These are phyloP conservation scores for Torymus aiolomorphi DNA, from an alignment of 2,888 invertebrate genomes.

Conservation along the genomic window DNA sequence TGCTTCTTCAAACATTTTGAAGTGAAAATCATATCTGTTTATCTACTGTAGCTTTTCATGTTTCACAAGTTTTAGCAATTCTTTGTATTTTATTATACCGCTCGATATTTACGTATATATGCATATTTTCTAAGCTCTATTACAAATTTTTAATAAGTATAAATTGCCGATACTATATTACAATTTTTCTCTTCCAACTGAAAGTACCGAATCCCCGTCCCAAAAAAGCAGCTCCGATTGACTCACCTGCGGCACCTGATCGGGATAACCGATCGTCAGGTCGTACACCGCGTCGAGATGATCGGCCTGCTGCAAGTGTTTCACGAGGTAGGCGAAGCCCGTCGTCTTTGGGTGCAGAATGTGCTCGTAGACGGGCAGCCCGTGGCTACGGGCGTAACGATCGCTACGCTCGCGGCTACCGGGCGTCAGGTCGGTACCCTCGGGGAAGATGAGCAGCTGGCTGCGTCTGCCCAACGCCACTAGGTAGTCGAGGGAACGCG, in stretches of 20 bases:
- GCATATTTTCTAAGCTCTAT: no score
- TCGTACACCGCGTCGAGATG: constrained; percentile 89
- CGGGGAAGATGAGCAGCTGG: constrained; percentile 89
- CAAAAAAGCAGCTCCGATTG: no score
- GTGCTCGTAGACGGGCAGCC: constrained; percentile 83
- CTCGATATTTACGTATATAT: no score
- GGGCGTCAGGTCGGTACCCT: constrained; percentile 89
- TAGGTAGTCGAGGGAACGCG: constrained; percentile 85
- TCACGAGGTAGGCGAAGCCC: constrained; percentile 82
- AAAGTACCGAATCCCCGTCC: no score
- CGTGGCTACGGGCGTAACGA: constrained; percentile 82
- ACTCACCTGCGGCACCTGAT: constrained; percentile 78
- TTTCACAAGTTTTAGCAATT: no score
- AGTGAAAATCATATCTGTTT: no score
- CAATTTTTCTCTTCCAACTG: no score
- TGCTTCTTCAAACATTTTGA: no score
- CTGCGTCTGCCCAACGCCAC: constrained; percentile 81
- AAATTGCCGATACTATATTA: no score
- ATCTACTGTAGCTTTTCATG: no score
- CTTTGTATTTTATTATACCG: no score
- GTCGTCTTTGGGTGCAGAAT: constrained; percentile 92
- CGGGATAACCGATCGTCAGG: constrained; percentile 90
- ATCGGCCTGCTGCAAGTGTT: constrained; percentile 78
- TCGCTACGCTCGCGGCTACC: constrained; percentile 84
- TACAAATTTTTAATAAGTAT: no score